Evolutionary conservation across 2,797 vertebrate species (phyloP).

Genomic region (Antennarius maculatus): DNA sequence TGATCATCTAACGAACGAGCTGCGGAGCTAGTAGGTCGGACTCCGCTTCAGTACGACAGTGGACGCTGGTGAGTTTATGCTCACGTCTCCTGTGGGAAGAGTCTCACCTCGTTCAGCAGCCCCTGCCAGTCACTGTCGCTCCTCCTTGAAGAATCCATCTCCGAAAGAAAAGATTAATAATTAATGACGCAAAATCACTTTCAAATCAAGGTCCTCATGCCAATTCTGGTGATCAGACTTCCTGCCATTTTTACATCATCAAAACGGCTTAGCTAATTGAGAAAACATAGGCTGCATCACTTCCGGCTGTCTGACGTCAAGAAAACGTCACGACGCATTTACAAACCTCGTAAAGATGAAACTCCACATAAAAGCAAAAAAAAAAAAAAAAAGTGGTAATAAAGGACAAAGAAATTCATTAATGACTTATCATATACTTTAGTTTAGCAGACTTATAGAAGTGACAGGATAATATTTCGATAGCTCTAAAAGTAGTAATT

Average conservation of each 20-base stretch:
- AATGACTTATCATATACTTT: no score
- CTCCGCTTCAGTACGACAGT: background rate
- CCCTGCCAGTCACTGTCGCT: conserved; percentile 96
- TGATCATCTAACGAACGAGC: no score
- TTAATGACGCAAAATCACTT: background rate
- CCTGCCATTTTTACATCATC: conserved; percentile 28
- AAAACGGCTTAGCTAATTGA: conserved; percentile 39
- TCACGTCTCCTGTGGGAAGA: background rate
- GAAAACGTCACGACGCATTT: conserved; percentile 50
- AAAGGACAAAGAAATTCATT: no score
- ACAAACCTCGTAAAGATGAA: conserved; percentile 24
- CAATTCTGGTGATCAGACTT: background rate
- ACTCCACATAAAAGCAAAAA: background rate
- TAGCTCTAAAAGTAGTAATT: no score
- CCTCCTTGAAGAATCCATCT: conserved; percentile 84
- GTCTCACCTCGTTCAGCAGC: conserved; percentile 90
- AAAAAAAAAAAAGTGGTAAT: background rate
- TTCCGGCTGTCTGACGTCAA: conserved; percentile 59
- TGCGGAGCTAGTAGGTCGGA: no score
- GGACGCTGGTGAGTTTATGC: conserved; percentile 6
- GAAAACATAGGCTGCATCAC: conserved; percentile 38
- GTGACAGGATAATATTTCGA: no score
- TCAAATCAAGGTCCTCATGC: conserved; percentile 9
- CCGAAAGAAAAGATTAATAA: background rate
- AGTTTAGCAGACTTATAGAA: no score